Evolutionary conservation across 2,888 invertebrate species (phyloP), one percentile per base, ranked within the genome.

Genomic region (Campoplex capitator): DNA sequence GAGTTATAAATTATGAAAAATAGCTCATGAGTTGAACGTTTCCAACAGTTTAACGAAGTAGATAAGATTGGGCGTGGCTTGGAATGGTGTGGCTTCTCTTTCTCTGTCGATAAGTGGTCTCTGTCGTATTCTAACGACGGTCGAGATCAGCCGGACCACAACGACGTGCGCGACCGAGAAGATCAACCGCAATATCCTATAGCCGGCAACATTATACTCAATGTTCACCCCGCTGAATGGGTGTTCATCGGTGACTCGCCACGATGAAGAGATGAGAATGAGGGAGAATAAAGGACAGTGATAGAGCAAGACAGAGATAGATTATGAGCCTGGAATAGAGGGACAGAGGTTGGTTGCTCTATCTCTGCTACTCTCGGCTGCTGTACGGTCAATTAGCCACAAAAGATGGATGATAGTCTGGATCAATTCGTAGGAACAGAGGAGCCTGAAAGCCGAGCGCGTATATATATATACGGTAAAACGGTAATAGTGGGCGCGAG

Each of bases 361-460:
- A 54, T 74, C 74, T 74, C 54, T 35, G 62, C 48, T 54, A 32
- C 78, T 84, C 82, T 86, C 77, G 81, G 73, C 51, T 76, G 87
- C 75, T 78, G 84, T 79, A 87, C 84, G 84, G 82, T 87, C 87
- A 87, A 87, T 87, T 87, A 87, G 87, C 87, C 82, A 71, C 75
- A 78, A 87, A 85, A 87, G 86, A 87, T 87, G 84, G 86, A 87
- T 87, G 86, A 87, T 84, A 84, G 86, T 82, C 77, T 23, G 45
- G 70, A 87, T 84, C 84, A 80, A 83, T 84, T 79, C 78, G 84
- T 71, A 79, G 82, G 79, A 82, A 79, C 67, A 70, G 73, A 82
- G 51, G 67, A 81, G 81, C 78, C 65, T 65, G 75, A 51, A 18
- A 77, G 67, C 76, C 28, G 16, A 85, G 56, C 77, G 28, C 48